Conservation (phyloP, 2,113 vertebrate genomes). For the Micronycteris hirsuta region DNA sequence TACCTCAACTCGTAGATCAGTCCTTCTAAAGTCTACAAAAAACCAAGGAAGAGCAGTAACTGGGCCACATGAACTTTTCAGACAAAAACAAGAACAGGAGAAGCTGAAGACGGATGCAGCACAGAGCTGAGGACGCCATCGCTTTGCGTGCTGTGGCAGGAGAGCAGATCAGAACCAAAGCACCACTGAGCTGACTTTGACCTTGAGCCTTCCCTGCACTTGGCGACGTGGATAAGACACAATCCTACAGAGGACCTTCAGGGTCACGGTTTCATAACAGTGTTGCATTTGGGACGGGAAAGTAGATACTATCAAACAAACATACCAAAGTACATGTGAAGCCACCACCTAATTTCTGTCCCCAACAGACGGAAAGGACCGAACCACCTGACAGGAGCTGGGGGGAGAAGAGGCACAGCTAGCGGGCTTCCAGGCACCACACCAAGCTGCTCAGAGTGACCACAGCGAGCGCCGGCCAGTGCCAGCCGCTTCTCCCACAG, state of each 20-base stretch:
- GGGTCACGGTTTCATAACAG: not conserved
- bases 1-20: not conserved
- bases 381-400: not conserved
- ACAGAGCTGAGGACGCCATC: not conserved
- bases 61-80: not conserved
- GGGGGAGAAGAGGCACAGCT: not conserved
- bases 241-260: not conserved
- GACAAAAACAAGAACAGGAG: not conserved
- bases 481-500: not conserved
- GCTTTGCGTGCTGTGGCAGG: accelerated
- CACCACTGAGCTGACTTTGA: accelerated
- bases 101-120: not conserved
- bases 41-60: not conserved
- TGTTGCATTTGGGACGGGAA: not conserved
- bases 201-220: not conserved
- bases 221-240: accelerated
- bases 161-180: not conserved
- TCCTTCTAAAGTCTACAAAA: not conserved
- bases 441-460: not conserved
- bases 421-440: not conserved
- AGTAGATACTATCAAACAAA: not conserved
- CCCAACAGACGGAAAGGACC: not conserved
- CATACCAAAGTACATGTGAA: not conserved
- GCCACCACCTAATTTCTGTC: not conserved
- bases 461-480: accelerated